Evolutionary conservation across 2,113 vertebrate genomes (phyloP).

Genomic region (Phylloscopus whistleri): DNA sequence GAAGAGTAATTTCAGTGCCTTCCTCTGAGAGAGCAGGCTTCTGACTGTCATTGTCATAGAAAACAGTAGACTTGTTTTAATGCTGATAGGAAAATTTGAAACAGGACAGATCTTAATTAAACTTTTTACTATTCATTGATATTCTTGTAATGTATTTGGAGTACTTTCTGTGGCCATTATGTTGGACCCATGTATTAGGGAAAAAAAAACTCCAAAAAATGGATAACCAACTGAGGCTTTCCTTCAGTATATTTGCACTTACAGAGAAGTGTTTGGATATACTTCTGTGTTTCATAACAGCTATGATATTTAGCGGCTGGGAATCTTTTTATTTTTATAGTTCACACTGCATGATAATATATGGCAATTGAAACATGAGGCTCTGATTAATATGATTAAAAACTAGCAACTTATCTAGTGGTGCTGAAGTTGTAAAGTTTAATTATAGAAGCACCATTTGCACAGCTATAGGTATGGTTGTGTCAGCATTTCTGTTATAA

Average conservation of each 20-base stretch:
- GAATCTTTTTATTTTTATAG: slow-evolving; percentile 39
- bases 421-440: slow-evolving; percentile 56
- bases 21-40: slow-evolving; percentile 46
- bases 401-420: slow-evolving; percentile 56
- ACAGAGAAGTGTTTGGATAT: slow-evolving; percentile 17
- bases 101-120: slow-evolving; percentile 25
- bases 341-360: slow-evolving; percentile 35
- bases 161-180: background rate
- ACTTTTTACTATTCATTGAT: slow-evolving; percentile 3
- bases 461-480: slow-evolving; percentile 41
- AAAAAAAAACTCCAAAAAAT: background rate
- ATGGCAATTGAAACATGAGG: slow-evolving; percentile 41
- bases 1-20: slow-evolving; percentile 24
- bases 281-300: slow-evolving; percentile 43
- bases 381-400: slow-evolving; percentile 65
- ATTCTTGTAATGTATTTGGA: background rate
- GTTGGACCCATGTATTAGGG: background rate
- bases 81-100: slow-evolving; percentile 15
- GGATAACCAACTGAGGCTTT: background rate
- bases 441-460: slow-evolving; percentile 60
- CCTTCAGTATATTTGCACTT: slow-evolving; percentile 6
- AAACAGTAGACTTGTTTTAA: slow-evolving; percentile 32
- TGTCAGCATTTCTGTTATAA: slow-evolving; percentile 68
- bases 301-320: slow-evolving; percentile 19
- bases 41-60: slow-evolving; percentile 37